A percentile compares a stretch with the other conserved stretches of the same genome.
phyloP scores from a whole-genome alignment of 1,140 invertebrate species.

The Hyposmocoma kahamanoa region DNA sequence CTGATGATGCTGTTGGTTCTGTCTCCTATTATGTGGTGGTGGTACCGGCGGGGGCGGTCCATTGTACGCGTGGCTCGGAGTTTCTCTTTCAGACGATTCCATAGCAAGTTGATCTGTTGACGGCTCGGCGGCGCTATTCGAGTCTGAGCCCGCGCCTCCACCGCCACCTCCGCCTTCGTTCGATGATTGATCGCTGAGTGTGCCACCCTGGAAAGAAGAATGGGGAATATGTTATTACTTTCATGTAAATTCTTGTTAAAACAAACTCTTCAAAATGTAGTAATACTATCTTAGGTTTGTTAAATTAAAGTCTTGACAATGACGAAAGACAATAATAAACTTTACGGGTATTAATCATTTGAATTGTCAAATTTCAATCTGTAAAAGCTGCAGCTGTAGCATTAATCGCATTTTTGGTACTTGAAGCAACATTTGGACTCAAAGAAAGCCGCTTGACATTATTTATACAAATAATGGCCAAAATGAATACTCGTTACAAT shows the following conservation, averaged over 20 bases:
- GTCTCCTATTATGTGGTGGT: slow-evolving; percentile 56
- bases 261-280: too few species aligned
- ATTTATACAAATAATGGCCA: neutral
- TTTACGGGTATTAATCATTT: too few species aligned
- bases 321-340: too few species aligned
- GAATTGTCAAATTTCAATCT: too few species aligned
- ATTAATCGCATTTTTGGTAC: too few species aligned
- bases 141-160: slow-evolving; percentile 37
- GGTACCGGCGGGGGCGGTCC: slow-evolving; percentile 65
- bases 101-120: slow-evolving; percentile 79
- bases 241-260: too few species aligned
- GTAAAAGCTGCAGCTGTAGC: too few species aligned
- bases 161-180: slow-evolving; percentile 50
- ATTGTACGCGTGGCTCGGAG: slow-evolving; percentile 70
- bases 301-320: too few species aligned
- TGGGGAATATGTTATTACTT: neutral
- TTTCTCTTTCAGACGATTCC: slow-evolving; percentile 78
- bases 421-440: too few species aligned
- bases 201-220: slow-evolving; percentile 47
- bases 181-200: slow-evolving; percentile 51
- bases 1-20: slow-evolving; percentile 73
- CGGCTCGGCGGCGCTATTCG: slow-evolving; percentile 50
- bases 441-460: too few species aligned
- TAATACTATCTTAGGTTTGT: too few species aligned
- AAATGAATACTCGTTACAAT: neutral